Percentiles rank a stretch among this genome's conserved stretches.
Conservation (phyloP, 2,797 vertebrate genomes). For the Poeciliopsis infans region DNA sequence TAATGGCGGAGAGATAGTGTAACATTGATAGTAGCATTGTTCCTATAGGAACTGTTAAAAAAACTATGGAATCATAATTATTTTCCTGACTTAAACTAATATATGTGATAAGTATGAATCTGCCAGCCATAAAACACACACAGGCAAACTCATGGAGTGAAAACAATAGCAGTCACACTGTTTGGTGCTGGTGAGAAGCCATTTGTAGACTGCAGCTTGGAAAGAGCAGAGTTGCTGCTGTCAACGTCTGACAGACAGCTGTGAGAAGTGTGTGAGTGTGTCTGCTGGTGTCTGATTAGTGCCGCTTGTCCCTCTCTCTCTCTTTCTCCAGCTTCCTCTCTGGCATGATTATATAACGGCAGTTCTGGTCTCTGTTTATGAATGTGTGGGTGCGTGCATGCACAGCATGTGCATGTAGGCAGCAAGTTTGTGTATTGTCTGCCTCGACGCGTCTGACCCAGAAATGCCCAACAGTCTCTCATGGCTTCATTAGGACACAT, state of each 20-base stretch:
- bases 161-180: constrained; percentile 1
- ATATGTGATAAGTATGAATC: not conserved
- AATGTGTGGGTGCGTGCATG: constrained; percentile 29
- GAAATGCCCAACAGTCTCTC: constrained; percentile 59
- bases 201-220: constrained; percentile 39
- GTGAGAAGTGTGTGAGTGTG: constrained; percentile 31
- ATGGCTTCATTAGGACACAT: constrained; percentile 67
- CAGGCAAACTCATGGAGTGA: not conserved
- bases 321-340: constrained; percentile 8
- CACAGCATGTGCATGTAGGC: constrained; percentile 16
- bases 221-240: constrained; percentile 40
- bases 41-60: not conserved
- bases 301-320: constrained; percentile 25
- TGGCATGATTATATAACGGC: constrained; percentile 61
- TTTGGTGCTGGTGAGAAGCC: constrained; percentile 23
- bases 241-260: constrained; percentile 55
- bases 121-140: not conserved
- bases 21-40: not conserved
- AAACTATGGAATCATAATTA: not conserved
- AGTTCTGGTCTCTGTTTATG: constrained; percentile 23
- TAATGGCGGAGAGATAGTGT: not conserved
- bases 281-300: constrained; percentile 49
- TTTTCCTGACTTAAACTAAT: not conserved
- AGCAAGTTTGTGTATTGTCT: constrained; percentile 27
- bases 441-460: constrained; percentile 52